Conservation (phyloP, 2,113 vertebrate species). For the Prunella himalayana region DNA sequence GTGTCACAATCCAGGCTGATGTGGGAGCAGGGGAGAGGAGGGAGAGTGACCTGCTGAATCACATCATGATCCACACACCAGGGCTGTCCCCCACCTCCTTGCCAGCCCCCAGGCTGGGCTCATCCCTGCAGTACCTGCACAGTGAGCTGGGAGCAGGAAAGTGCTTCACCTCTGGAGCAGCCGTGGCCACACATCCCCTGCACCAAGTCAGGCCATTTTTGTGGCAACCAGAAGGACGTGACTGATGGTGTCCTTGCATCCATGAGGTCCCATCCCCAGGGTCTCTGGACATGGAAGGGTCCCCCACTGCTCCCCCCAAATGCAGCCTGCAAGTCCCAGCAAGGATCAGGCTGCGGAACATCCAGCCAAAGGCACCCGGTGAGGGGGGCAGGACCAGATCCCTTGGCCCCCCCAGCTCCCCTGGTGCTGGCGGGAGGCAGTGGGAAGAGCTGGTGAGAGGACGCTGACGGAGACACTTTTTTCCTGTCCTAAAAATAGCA, state of each 20-base stretch:
- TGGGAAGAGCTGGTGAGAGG: slow-evolving; percentile 38
- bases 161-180: not conserved
- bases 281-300: not conserved
- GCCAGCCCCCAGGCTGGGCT: not conserved
- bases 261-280: accelerated
- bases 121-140: not conserved
- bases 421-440: not conserved
- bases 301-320: not conserved
- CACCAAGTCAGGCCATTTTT: not conserved
- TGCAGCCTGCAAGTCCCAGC: not conserved
- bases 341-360: accelerated
- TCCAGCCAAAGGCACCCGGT: not conserved
- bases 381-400: not conserved
- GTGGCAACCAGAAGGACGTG: not conserved
- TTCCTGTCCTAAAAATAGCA: slow-evolving; percentile 57
- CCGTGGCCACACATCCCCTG: accelerated
- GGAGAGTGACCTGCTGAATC: not conserved
- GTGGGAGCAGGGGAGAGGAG: not conserved
- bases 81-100: not conserved
- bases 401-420: not conserved
- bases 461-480: slow-evolving; percentile 46
- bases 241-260: not conserved
- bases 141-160: accelerated
- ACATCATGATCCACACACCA: accelerated
- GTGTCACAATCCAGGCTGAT: not conserved